These are phyloP conservation scores for Uria lomvia DNA, from an alignment of 2,113 vertebrate genomes.

Conservation along the genomic window DNA sequence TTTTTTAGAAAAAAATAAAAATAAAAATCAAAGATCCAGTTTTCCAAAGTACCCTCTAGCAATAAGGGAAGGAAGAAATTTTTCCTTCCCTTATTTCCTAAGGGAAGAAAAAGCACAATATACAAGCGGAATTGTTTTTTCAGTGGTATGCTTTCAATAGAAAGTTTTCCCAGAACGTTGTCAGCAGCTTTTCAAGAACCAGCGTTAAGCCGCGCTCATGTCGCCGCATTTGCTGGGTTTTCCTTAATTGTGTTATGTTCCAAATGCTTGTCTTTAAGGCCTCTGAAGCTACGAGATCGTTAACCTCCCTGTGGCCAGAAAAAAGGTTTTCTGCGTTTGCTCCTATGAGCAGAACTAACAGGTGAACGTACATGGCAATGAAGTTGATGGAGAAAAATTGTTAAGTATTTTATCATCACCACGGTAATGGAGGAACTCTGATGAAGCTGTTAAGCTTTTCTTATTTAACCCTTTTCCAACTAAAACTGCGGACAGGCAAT, in stretches of 20 bases:
- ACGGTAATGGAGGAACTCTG: not conserved
- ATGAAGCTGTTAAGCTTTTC: not conserved
- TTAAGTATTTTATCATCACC: not conserved
- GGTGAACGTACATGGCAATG: not conserved
- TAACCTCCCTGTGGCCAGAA: not conserved
- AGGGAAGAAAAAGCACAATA: constrained; percentile 19
- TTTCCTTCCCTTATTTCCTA: not conserved
- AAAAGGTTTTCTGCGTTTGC: not conserved
- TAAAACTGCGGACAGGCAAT: not conserved
- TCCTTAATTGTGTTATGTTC: not conserved
- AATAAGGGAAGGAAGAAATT: not conserved
- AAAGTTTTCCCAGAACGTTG: not conserved
- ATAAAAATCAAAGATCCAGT: not conserved
- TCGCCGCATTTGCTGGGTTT: not conserved
- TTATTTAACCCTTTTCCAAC: not conserved
- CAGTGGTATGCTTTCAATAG: not conserved
- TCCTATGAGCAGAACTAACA: not conserved
- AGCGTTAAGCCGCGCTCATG: not conserved
- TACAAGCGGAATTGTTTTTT: not conserved
- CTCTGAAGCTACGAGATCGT: not conserved
- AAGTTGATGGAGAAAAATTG: not conserved
- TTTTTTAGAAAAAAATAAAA: not conserved
- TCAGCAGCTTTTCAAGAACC: constrained; percentile 2
- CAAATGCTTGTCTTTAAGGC: not conserved
- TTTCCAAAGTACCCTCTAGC: not conserved